Evolutionary conservation across 2,797 vertebrate genomes (phyloP).

Genomic region (Cyprinella venusta): DNA sequence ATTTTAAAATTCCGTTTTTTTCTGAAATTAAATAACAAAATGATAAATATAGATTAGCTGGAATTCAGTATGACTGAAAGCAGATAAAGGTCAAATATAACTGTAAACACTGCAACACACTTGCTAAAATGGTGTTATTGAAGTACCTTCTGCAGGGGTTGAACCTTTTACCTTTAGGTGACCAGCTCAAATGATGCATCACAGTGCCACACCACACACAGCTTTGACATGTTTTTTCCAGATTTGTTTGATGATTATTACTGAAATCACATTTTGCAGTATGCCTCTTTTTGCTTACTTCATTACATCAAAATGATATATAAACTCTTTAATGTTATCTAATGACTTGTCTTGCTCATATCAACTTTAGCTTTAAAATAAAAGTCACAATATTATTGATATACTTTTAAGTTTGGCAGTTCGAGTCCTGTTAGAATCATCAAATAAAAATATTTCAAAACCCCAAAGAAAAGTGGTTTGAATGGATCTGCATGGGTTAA

Average conservation of each 20-base stretch:
- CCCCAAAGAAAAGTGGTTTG: not conserved
- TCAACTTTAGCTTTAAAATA: not conserved
- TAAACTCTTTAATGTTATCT: not conserved
- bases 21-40: no score
- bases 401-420: not conserved
- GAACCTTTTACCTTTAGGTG: slow-evolving; percentile 23
- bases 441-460: not conserved
- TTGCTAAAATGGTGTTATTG: not conserved
- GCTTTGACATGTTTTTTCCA: slow-evolving; percentile 9
- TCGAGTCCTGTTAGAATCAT: not conserved
- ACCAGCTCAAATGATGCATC: not conserved
- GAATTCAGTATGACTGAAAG: not conserved
- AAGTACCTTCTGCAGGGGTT: not conserved
- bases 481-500: slow-evolving; percentile 8
- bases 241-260: not conserved
- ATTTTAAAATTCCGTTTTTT: not conserved
- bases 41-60: not conserved
- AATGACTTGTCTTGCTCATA: not conserved
- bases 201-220: slow-evolving; percentile 4
- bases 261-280: not conserved
- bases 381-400: not conserved
- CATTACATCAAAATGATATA: not conserved
- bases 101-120: not conserved
- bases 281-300: not conserved
- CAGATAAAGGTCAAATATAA: not conserved